Conservation (phyloP, 1,140 invertebrate genomes). For the Bradysia coprophila region DNA sequence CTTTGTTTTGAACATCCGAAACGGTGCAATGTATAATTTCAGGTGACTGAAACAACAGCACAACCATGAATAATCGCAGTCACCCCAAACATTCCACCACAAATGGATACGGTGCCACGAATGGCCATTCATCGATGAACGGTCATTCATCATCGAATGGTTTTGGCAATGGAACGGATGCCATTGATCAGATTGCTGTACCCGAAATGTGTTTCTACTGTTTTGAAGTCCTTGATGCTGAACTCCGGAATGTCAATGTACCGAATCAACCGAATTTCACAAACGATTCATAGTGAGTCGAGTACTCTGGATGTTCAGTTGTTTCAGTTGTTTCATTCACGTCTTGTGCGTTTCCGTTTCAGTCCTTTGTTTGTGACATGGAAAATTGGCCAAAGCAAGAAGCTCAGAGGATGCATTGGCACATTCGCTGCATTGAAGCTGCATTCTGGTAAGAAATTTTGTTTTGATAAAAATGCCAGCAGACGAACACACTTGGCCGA, state of each 20-base stretch:
- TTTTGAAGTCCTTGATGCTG: constrained; percentile 91
- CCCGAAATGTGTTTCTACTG: constrained; percentile 97
- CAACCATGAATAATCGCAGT: no score
- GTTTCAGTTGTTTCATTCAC: background rate
- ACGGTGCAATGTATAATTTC: no score
- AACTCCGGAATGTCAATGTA: constrained; percentile 79
- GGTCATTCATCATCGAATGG: no score
- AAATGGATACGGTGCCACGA: no score
- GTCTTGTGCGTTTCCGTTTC: no score
- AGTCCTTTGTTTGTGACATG: constrained; percentile 98
- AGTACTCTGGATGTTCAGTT: constrained; percentile 6
- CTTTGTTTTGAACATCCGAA: no score
- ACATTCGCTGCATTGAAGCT: constrained; percentile 91
- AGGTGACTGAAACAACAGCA: no score
- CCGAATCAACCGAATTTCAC: constrained; percentile 79
- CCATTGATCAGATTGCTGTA: constrained; percentile 45
- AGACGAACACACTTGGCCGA: no score
- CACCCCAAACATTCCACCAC: no score
- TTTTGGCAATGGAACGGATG: background rate
- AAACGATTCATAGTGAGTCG: constrained; percentile 89
- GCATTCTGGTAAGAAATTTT: constrained; percentile 49
- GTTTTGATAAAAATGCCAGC: no score
- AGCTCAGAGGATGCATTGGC: constrained; percentile 85
- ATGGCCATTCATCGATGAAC: background rate
- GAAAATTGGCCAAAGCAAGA: constrained; percentile 87